Conservation (phyloP, 1,140 invertebrate genomes). For the Hycleus cichorii region DNA sequence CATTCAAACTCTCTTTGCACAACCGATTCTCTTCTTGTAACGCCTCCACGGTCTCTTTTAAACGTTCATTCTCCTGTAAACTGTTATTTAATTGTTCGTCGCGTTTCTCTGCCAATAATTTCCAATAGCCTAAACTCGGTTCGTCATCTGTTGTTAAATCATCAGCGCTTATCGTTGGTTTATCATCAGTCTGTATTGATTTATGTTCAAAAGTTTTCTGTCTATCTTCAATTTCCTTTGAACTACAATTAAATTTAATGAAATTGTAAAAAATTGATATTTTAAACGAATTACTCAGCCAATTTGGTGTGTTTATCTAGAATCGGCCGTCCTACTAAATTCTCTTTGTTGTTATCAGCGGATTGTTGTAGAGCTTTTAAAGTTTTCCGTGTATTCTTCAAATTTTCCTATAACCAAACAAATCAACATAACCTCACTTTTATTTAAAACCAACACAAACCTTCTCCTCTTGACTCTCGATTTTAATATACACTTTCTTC, state of each 20-base stretch:
- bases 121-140: constrained; percentile 61
- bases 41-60: constrained; percentile 46
- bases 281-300: constrained; percentile 21
- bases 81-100: constrained; percentile 55
- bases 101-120: constrained; percentile 56
- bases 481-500: constrained; percentile 42
- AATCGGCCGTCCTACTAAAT: constrained; percentile 49
- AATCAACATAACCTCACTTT: constrained; percentile 7
- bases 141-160: constrained; percentile 57
- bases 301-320: constrained; percentile 25
- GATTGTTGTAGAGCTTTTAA: constrained; percentile 55
- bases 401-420: constrained; percentile 38
- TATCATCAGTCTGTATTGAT: constrained; percentile 47
- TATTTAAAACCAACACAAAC: constrained; percentile 17
- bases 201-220: constrained; percentile 44
- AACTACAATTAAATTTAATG: not conserved
- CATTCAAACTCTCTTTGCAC: constrained; percentile 59
- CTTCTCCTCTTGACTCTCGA: constrained; percentile 43
- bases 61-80: constrained; percentile 54
- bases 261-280: not conserved
- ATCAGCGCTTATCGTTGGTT: constrained; percentile 47
- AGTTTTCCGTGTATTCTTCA: constrained; percentile 48
- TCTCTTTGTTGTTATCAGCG: constrained; percentile 52
- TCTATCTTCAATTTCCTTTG: constrained; percentile 22
- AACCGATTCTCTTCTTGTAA: constrained; percentile 57